Evolutionary conservation across 2,797 vertebrate genomes (phyloP).

Genomic region (Megaceryle alcyon): DNA sequence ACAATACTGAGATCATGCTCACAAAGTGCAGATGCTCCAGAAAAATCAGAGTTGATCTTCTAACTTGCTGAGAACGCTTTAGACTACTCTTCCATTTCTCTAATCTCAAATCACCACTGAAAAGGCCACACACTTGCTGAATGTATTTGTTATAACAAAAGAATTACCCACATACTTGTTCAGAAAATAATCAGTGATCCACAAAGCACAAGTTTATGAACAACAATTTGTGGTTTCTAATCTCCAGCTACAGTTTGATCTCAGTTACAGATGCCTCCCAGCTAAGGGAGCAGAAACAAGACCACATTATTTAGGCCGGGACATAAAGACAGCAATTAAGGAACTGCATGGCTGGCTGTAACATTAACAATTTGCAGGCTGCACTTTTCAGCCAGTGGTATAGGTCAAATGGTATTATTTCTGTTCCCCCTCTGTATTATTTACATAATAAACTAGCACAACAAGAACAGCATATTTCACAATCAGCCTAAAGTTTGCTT

Average conservation of each 20-base stretch:
- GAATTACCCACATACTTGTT: background rate
- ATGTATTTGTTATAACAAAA: background rate
- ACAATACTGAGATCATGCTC: background rate
- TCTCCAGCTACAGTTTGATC: background rate
- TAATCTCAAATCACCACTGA: background rate
- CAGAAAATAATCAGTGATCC: background rate
- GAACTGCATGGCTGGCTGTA: background rate
- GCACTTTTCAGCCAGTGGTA: background rate
- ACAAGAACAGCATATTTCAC: background rate
- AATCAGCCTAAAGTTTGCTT: slow-evolving; percentile 14
- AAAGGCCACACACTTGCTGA: background rate
- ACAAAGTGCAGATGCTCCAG: background rate
- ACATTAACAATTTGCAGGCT: background rate
- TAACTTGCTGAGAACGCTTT: background rate
- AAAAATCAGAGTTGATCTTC: background rate
- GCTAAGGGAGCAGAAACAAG: background rate
- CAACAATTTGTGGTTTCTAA: background rate
- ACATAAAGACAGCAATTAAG: background rate
- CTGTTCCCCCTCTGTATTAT: background rate
- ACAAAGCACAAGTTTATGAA: background rate
- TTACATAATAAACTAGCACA: background rate
- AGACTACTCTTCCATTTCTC: background rate
- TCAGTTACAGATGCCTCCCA: background rate
- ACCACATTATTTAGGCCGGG: background rate
- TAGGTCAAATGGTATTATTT: background rate